Percentiles rank a stretch among this genome's conserved stretches.
Conservation (phyloP, 2,888 invertebrate genomes). For the Malacosoma neustria region DNA sequence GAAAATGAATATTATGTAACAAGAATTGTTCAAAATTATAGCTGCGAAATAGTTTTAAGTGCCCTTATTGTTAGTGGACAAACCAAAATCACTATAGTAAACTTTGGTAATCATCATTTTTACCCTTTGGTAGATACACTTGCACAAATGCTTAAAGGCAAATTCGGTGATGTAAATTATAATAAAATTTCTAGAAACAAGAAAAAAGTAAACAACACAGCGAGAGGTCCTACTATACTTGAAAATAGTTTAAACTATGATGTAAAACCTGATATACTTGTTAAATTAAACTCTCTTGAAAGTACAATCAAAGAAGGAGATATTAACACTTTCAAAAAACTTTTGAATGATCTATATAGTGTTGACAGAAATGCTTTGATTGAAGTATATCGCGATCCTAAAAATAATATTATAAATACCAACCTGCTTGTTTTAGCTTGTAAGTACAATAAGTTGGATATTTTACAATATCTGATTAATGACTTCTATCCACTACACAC, state of each 20-base stretch:
- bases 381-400: not conserved
- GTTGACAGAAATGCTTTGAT: not conserved
- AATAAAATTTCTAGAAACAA: no score
- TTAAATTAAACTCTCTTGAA: not conserved
- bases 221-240: no score
- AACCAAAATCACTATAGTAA: not conserved
- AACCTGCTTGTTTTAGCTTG: not conserved
- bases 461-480: not conserved
- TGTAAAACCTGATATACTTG: not conserved
- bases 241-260: not conserved
- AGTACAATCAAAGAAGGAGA: not conserved
- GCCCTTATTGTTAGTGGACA: not conserved
- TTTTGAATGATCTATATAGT: not conserved
- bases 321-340: not conserved
- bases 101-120: not conserved
- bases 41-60: not conserved
- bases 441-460: not conserved
- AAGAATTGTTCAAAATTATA: not conserved
- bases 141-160: not conserved
- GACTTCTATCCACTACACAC: not conserved
- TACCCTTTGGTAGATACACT: not conserved
- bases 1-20: not conserved
- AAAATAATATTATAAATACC: not conserved
- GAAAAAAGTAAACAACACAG: no score
- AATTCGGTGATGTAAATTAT: no score